These are phyloP conservation scores for Axis porcinus DNA, from an alignment of 2,113 vertebrate species.

Conservation along the genomic window DNA sequence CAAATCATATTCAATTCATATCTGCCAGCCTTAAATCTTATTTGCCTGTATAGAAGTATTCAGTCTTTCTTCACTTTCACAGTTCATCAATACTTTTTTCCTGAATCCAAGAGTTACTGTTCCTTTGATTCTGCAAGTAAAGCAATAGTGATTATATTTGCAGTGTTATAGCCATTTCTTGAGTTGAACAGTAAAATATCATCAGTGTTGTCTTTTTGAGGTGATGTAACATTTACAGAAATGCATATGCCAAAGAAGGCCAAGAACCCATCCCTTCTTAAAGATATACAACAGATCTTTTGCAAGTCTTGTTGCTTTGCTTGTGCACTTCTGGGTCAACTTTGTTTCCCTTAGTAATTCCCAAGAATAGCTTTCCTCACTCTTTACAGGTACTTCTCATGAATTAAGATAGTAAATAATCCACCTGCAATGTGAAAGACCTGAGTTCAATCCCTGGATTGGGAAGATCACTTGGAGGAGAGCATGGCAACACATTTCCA, in stretches of 20 bases:
- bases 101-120: constrained; percentile 43
- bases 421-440: background rate
- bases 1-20: constrained; percentile 47
- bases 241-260: background rate
- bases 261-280: background rate
- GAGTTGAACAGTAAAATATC: background rate
- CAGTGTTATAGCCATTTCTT: background rate
- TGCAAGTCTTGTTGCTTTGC: background rate
- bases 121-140: background rate
- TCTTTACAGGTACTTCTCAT: background rate
- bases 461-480: background rate
- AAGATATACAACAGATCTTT: background rate
- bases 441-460: background rate
- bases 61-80: constrained; percentile 42
- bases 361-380: background rate
- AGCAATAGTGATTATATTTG: background rate
- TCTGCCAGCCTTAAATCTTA: constrained; percentile 37
- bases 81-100: constrained; percentile 43
- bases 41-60: constrained; percentile 36
- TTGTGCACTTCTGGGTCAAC: background rate
- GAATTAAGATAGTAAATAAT: background rate
- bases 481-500: background rate
- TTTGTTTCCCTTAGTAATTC: background rate
- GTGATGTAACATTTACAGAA: background rate
- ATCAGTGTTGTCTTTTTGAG: background rate